Conservation (phyloP, 2,888 invertebrate genomes). For the Tricholauxania praeusta region DNA sequence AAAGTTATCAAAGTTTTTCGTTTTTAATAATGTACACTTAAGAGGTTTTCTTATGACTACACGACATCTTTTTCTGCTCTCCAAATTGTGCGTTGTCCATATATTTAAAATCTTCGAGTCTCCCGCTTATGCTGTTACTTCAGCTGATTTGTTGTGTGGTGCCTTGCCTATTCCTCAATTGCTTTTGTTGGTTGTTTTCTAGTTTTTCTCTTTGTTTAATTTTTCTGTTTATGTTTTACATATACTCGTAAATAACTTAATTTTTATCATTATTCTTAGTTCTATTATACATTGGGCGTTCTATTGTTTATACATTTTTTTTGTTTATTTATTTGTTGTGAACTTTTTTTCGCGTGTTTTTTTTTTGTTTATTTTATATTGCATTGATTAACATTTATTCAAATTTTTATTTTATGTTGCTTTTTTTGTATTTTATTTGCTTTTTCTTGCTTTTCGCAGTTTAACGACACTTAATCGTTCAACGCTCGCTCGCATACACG, state of each 20-base stretch:
- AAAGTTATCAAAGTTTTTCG: no score
- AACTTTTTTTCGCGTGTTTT: neutral
- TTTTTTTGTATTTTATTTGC: neutral
- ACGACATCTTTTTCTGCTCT: neutral
- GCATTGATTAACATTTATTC: no score
- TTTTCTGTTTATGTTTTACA: slow-evolving; percentile 8
- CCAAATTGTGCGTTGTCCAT: neutral
- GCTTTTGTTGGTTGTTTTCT: slow-evolving; percentile 1
- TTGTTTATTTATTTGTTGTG: neutral
- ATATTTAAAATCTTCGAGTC: neutral
- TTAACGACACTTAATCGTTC: slow-evolving; percentile 29
- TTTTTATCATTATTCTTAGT: neutral
- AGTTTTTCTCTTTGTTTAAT: neutral
- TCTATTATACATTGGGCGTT: neutral
- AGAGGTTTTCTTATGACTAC: no score
- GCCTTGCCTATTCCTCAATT: neutral
- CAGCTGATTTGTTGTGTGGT: neutral
- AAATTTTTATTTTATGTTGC: no score
- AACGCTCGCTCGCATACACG: slow-evolving; percentile 4
- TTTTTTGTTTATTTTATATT: neutral
- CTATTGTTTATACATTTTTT: neutral
- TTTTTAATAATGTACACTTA: no score
- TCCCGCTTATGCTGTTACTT: neutral
- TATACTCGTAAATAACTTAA: neutral
- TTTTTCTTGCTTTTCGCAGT: slow-evolving; percentile 29